phyloP scores from a whole-genome alignment of 2,797 vertebrate species.

The Linurgus olivaceus region DNA sequence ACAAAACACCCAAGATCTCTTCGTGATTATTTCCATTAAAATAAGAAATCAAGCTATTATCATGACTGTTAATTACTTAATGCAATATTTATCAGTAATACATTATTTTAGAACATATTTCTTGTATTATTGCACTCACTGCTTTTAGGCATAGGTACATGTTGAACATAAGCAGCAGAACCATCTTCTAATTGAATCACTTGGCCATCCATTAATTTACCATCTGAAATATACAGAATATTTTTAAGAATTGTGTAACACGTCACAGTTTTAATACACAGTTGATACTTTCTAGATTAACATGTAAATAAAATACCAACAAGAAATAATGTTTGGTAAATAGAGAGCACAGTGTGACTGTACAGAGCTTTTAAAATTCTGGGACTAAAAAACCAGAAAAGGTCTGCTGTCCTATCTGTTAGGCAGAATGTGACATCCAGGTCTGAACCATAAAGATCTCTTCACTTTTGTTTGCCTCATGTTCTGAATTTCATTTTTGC shows the following conservation, averaged over 20 bases:
- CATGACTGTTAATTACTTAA: background rate
- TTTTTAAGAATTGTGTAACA: background rate
- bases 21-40: background rate
- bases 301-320: background rate
- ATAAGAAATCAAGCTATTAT: background rate
- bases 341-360: background rate
- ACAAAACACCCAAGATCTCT: background rate
- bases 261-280: background rate
- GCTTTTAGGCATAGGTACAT: conserved; percentile 91
- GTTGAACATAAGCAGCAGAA: conserved; percentile 95
- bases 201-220: conserved; percentile 96
- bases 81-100: background rate
- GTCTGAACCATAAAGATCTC: background rate
- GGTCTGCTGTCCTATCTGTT: background rate
- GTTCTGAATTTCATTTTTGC: background rate
- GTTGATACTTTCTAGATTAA: background rate
- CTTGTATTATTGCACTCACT: conserved; percentile 77
- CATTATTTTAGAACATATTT: background rate
- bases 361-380: background rate
- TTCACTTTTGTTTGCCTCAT: background rate
- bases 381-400: background rate
- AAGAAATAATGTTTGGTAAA: background rate
- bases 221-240: conserved; percentile 78
- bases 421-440: background rate
- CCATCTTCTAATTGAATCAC: conserved; percentile 98